Percentiles rank a stretch among this genome's conserved stretches.
Evolutionary conservation across 2,797 vertebrate species (phyloP).

Genomic region (Megalops cyprinoides): DNA sequence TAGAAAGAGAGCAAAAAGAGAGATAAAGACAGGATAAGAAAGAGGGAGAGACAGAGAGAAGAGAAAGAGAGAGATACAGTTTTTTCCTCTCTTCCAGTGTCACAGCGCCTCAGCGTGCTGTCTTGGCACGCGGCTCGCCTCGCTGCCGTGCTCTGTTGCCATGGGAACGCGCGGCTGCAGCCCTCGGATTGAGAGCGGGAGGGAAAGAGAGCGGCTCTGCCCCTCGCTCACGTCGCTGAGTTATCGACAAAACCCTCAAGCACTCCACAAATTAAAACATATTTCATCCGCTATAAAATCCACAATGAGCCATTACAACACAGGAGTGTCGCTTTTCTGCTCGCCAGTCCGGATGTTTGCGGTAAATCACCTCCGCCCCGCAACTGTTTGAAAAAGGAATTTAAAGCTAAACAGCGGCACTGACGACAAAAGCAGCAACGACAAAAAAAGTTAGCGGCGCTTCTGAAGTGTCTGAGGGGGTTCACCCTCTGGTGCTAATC

Average conservation of each 20-base stretch:
- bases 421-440: not conserved
- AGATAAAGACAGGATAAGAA: not conserved
- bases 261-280: slow-evolving; percentile 65
- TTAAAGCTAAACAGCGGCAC: not conserved
- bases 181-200: slow-evolving; percentile 45
- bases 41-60: not conserved
- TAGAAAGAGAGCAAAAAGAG: not conserved
- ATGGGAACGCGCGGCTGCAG: slow-evolving; percentile 63
- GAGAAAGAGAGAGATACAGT: not conserved
- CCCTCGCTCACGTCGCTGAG: slow-evolving; percentile 30
- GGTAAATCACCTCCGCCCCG: not conserved
- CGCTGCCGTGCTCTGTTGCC: slow-evolving; percentile 66
- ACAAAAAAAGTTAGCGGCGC: not conserved
- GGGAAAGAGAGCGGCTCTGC: slow-evolving; percentile 46
- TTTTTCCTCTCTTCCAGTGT: not conserved
- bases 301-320: slow-evolving; percentile 55
- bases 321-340: slow-evolving; percentile 24
- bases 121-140: slow-evolving; percentile 47
- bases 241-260: slow-evolving; percentile 54
- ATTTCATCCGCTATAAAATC: slow-evolving; percentile 61
- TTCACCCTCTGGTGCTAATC: slow-evolving; percentile 30
- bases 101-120: slow-evolving; percentile 37
- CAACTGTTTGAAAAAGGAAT: not conserved
- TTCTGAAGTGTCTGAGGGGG: not conserved
- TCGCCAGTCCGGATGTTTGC: not conserved